phyloP scores from a whole-genome alignment of 2,113 vertebrate genomes.

The Entelurus aequoreus region DNA sequence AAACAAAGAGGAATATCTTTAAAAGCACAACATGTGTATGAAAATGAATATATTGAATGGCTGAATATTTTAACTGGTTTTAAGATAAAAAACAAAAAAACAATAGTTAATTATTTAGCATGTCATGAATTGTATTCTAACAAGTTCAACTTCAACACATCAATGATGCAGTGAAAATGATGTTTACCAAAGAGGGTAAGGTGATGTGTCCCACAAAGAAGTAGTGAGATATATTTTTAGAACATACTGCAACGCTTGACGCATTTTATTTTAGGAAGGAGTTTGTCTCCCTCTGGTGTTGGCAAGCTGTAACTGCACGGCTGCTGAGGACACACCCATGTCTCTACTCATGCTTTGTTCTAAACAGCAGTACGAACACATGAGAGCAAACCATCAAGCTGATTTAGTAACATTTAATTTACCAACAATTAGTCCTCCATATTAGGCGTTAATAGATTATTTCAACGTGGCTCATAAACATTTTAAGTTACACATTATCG shows the following conservation, averaged over 20 bases:
- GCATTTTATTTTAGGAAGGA: background rate
- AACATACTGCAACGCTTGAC: background rate
- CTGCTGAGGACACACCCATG: background rate
- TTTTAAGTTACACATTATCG: slow-evolving; percentile 69
- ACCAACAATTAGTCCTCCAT: slow-evolving; percentile 58
- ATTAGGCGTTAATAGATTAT: slow-evolving; percentile 52
- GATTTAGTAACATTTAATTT: slow-evolving; percentile 67
- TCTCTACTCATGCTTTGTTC: background rate
- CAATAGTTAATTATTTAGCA: too few relatives aligned
- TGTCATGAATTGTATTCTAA: too few relatives aligned
- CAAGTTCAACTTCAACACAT: too few relatives aligned
- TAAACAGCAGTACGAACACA: background rate
- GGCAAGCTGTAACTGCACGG: slow-evolving; percentile 12
- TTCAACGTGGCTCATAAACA: slow-evolving; percentile 61
- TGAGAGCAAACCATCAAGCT: slow-evolving; percentile 12
- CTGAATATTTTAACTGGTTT: too few relatives aligned
- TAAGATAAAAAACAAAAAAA: too few relatives aligned
- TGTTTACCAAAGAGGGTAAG: background rate
- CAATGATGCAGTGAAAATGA: too few relatives aligned
- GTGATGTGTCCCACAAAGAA: too few relatives aligned
- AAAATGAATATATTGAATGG: too few relatives aligned
- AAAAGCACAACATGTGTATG: too few relatives aligned
- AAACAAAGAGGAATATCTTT: too few relatives aligned
- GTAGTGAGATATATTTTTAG: slow-evolving; percentile 1
- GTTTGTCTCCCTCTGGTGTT: slow-evolving; percentile 39